Evolutionary conservation across 2,113 vertebrate species (phyloP).

Genomic region (Pollimyrus isidori): DNA sequence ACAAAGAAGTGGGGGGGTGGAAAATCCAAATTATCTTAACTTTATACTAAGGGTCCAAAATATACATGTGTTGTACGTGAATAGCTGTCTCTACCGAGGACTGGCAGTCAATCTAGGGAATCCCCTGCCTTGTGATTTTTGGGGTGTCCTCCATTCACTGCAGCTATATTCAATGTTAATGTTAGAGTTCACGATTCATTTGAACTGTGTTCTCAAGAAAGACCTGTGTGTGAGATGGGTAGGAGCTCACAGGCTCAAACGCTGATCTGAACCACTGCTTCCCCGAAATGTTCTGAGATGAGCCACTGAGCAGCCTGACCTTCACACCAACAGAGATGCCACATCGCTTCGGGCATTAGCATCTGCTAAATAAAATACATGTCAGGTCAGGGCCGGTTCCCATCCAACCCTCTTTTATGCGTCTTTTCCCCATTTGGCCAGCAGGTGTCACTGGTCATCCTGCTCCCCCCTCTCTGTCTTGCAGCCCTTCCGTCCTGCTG

Average conservation of each 20-base stretch:
- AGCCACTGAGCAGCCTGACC: background rate
- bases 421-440: background rate
- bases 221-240: background rate
- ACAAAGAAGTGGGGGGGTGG: background rate
- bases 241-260: background rate
- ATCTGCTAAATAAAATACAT: background rate
- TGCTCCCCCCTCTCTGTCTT: background rate
- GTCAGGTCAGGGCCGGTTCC: background rate
- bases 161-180: background rate
- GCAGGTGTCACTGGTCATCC: background rate
- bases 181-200: background rate
- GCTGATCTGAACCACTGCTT: background rate
- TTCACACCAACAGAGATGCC: background rate
- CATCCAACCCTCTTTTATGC: background rate
- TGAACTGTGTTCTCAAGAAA: background rate
- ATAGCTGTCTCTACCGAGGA: background rate
- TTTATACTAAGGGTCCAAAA: background rate
- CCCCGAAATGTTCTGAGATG: background rate
- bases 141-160: background rate
- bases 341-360: background rate
- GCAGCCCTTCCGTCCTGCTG: background rate
- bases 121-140: background rate
- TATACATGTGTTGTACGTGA: background rate
- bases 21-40: background rate
- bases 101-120: background rate